Evolutionary conservation across 1,140 invertebrate genomes (phyloP), one percentile per base, ranked within the genome.

Genomic region (Trichonephila clavata): DNA sequence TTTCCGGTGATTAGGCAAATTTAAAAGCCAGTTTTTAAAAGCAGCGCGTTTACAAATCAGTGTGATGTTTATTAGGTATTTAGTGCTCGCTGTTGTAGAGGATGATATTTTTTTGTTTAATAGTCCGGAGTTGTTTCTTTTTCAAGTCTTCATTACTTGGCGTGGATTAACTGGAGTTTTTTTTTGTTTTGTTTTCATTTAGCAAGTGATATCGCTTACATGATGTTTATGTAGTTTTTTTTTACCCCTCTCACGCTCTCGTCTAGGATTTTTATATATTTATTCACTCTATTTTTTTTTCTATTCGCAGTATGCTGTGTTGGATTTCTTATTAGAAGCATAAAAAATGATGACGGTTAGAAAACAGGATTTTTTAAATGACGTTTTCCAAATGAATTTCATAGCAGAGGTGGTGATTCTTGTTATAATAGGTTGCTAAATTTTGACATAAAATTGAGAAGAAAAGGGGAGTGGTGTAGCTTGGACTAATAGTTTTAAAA

Each of bases 1-100:
- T 91, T 93, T 88, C 92, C 92, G 92, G 92, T 93, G 92, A 93
- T 93, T 93, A 93, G 65, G 84, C 65, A 80, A 77, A 93, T 93
- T 93, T 93, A 93, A 93, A 88, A 93, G 83, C 84, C 43, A 32
- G 83, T 88, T 86, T 92, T 92, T 68, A 68, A 86, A 92, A 92
- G 32, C 20, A 39, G 27, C 20, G 39, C 50, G 50, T 57, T 86
- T 90, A 71, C 65, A 61, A 87, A 93, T 93, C 92, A 59, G 90
- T 86, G 4, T 68, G 68, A 68, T 80, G 83, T 87, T 93, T 93
- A 93, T 93, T 93, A 87, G 92, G 84, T 93, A 86, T 93, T 93
- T 93, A 87, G 59, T 18, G 27, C 32, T 90, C 57, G 71, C 71
- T 71, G 68, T 61, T 80, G 61, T 4, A 32, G 61, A 27, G 68